A percentile compares a stretch with the other conserved stretches of the same genome.
Conservation (phyloP, 92 coral and sea anemone genomes). For the Blastomussa wellsi region DNA sequence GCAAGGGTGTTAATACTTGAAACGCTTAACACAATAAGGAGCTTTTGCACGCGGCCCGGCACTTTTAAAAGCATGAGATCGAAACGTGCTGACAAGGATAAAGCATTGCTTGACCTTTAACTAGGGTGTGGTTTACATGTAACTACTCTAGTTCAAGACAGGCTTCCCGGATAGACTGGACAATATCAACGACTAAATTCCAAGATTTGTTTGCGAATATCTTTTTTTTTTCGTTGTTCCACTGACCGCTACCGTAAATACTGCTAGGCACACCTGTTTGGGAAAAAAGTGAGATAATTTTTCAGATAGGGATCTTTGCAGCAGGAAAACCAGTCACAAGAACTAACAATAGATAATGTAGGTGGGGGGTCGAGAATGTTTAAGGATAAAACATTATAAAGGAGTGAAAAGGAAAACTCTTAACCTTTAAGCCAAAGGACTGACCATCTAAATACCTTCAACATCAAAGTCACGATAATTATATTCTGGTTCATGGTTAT, state of each 20-base stretch:
- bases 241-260: conserved; percentile 2
- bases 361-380: background rate
- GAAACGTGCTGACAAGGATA: background rate
- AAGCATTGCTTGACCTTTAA: conserved; percentile 32
- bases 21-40: background rate
- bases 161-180: background rate
- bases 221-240: background rate
- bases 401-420: background rate
- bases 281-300: background rate
- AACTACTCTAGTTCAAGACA: background rate
- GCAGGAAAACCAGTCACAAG: background rate
- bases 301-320: background rate
- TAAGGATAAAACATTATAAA: background rate
- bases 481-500: background rate
- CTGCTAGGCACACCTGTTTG: background rate
- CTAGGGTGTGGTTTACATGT: background rate
- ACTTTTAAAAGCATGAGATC: conserved; percentile 6
- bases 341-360: background rate
- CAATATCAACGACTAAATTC: background rate
- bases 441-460: background rate
- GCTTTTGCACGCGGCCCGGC: background rate
- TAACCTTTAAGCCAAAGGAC: background rate
- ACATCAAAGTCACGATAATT: background rate
- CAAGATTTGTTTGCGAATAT: background rate
- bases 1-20: background rate